These are phyloP conservation scores for Drosophila stalkeri DNA, from an alignment of 2,888 invertebrate species.

Conservation along the genomic window DNA sequence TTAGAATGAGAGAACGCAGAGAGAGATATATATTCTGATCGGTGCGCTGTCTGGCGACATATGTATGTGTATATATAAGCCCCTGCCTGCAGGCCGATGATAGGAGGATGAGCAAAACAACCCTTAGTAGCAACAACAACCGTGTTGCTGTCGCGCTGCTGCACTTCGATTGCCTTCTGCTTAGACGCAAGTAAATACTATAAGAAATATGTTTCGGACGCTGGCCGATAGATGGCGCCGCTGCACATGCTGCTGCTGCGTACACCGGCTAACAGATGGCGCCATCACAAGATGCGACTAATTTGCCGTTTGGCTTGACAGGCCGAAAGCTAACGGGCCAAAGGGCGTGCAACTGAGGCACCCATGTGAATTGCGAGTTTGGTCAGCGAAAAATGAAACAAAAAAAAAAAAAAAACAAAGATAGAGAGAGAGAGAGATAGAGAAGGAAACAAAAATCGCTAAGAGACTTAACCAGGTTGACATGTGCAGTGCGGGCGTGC, in stretches of 20 bases:
- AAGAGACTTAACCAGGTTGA: slow-evolving; percentile 45
- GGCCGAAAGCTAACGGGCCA: neutral
- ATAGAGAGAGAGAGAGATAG: neutral
- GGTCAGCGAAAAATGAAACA: slow-evolving; percentile 28
- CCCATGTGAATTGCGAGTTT: slow-evolving; percentile 13
- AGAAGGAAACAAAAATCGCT: neutral
- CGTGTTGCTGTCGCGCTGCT: slow-evolving; percentile 5
- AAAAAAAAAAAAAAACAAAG: neutral
- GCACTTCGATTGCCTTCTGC: slow-evolving; percentile 32
- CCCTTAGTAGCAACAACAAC: slow-evolving; percentile 38
- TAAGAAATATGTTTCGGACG: slow-evolving; percentile 40
- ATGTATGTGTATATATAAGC: no score
- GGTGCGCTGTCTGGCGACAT: no score
- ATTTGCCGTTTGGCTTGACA: neutral
- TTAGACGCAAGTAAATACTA: slow-evolving; percentile 1
- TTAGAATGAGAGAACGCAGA: neutral
- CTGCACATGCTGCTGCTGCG: neutral
- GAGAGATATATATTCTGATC: no score
- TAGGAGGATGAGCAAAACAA: slow-evolving; percentile 42
- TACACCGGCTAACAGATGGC: slow-evolving; percentile 54
- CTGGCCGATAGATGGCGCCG: slow-evolving; percentile 62
- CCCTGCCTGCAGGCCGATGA: slow-evolving; percentile 50
- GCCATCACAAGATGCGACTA: slow-evolving; percentile 26
- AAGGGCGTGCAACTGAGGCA: neutral
- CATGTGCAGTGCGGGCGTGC: slow-evolving; percentile 14